Evolutionary conservation across 2,797 vertebrate species (phyloP), one percentile per base, ranked within the genome.

Genomic region (Heliangelus exortis): DNA sequence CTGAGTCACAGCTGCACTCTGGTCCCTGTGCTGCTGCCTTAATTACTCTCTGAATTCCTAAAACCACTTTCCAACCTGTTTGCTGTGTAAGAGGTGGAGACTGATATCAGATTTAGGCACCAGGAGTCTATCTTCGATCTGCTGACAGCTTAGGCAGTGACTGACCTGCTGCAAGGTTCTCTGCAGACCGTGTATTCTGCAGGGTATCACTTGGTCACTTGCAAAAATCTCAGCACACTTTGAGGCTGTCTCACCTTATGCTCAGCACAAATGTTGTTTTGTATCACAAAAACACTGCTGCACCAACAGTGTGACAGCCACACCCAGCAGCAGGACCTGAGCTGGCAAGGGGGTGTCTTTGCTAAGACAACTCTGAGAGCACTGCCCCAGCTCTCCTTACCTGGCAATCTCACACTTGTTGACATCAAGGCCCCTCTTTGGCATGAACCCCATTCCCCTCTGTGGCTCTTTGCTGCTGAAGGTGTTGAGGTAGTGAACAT

Each of bases 371-470:
- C 23, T 6, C 3, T 4, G 10, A 10, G 7, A 19, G 45, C 34
- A 9, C 3, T 14, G 13, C 13, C 39, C 13, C 39, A 41, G 39
- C 58, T 2, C 62, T 36, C 21, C 88, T 97, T 96, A 99, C 99
- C 99, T 99, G 87, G 99, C 98, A 31, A 99, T 99, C 98, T 99
- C 99, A 57, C 99, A 99, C 98, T 99, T 99, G 98, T 99, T 99
- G 91, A 99, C 99, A 8, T 99, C 99, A 1, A 99, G 98, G 57
- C 99, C 99, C 95, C 99, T 98, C 97, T 99, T 99, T 88, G 99
- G 98, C 99, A 99, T 99, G 98, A 98, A 99, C n/a, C 99, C 99
- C 99, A 99, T 99, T 45, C 99, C 99, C 87, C 99, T 97, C 98
- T 99, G 99, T 9, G 99, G 99, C 97, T 99, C 99, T 96, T 99